Evolutionary conservation across 2,113 vertebrate genomes (phyloP).

Genomic region (Cairina moschata): DNA sequence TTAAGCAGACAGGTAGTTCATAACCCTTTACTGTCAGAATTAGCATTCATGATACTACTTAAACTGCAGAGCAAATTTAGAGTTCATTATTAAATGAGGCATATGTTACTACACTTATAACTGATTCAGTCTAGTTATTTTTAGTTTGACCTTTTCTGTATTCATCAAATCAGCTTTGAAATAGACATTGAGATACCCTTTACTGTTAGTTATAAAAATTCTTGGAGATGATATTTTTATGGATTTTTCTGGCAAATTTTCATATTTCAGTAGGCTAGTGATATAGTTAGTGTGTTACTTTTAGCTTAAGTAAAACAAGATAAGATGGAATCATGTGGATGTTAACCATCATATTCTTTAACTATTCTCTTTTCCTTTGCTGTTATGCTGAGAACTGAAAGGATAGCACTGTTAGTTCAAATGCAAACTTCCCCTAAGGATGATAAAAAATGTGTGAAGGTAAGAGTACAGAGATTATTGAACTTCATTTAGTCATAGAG

Average conservation of each 20-base stretch:
- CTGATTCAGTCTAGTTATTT: slow-evolving; percentile 80
- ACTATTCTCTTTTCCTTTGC: background rate
- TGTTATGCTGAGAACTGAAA: slow-evolving; percentile 6
- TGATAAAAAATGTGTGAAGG: background rate
- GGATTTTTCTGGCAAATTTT: slow-evolving; percentile 52
- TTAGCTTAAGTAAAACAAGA: slow-evolving; percentile 56
- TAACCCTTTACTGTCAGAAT: slow-evolving; percentile 78
- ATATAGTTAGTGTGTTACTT: slow-evolving; percentile 35
- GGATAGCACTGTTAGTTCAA: background rate
- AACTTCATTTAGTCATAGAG: background rate
- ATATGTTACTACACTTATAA: slow-evolving; percentile 81
- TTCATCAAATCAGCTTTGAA: slow-evolving; percentile 80
- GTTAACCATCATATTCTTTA: slow-evolving; percentile 23
- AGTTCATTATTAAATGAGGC: slow-evolving; percentile 82
- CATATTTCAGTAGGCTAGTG: slow-evolving; percentile 27
- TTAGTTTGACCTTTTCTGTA: slow-evolving; percentile 84
- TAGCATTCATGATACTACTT: slow-evolving; percentile 78
- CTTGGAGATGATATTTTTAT: slow-evolving; percentile 45
- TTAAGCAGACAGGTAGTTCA: slow-evolving; percentile 73
- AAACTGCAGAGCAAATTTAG: slow-evolving; percentile 75
- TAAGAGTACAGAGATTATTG: background rate
- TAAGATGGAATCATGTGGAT: slow-evolving; percentile 2
- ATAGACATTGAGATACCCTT: slow-evolving; percentile 81
- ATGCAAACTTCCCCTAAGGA: background rate
- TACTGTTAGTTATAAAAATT: slow-evolving; percentile 73